Evolutionary conservation across 1,140 invertebrate genomes (phyloP).

Genomic region (Amyelois transitella): DNA sequence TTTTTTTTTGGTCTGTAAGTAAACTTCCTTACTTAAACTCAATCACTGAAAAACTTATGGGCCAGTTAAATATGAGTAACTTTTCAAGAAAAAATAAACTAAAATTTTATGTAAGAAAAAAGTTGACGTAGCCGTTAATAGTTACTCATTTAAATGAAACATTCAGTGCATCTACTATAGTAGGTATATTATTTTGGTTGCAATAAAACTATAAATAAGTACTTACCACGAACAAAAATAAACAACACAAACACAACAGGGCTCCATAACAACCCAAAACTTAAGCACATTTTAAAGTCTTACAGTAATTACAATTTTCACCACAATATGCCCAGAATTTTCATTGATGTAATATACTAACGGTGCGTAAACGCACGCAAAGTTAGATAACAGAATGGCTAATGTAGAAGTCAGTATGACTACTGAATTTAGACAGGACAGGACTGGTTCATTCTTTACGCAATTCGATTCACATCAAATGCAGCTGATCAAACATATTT

Average conservation of each 20-base stretch:
- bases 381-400: constrained; percentile 4
- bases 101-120: too few species aligned
- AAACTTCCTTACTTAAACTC: too few species aligned
- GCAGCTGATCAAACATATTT: constrained; percentile 28
- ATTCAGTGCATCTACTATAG: too few species aligned
- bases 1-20: too few species aligned
- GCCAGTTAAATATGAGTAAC: too few species aligned
- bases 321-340: neutral
- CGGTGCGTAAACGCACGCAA: neutral
- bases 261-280: neutral
- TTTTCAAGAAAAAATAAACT: too few species aligned
- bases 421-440: constrained; percentile 2
- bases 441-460: constrained; percentile 2
- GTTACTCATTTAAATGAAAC: too few species aligned
- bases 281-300: neutral
- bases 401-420: neutral
- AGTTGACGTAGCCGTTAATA: too few species aligned
- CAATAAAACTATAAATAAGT: constrained; percentile 8
- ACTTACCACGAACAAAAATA: constrained; percentile 18
- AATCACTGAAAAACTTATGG: too few species aligned
- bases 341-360: neutral
- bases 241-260: constrained; percentile 12
- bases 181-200: too few species aligned
- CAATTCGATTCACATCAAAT: constrained; percentile 3
- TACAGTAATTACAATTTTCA: neutral